Percentiles rank a stretch among this genome's conserved stretches.
These are phyloP conservation scores for Adelognathus sp. DNA, from an alignment of 2,888 invertebrate genomes.

Conservation along the genomic window DNA sequence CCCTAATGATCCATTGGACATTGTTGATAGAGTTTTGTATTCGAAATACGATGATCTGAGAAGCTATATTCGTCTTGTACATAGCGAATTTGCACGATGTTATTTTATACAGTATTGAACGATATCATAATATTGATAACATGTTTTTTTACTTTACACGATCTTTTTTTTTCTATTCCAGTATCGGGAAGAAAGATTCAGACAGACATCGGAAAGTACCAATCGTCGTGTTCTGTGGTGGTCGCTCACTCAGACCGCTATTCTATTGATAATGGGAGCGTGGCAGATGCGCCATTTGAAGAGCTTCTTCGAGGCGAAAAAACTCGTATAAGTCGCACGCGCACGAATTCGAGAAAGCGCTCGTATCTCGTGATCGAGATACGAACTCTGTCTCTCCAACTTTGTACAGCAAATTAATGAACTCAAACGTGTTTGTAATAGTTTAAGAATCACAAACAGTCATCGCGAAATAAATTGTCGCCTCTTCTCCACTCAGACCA, in stretches of 20 bases:
- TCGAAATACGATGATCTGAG: too few species aligned
- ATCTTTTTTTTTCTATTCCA: constrained; percentile 80
- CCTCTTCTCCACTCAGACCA: constrained; percentile 6
- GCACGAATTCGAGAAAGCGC: neutral
- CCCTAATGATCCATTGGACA: too few species aligned
- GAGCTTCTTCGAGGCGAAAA: constrained; percentile 99
- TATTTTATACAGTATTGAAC: too few species aligned
- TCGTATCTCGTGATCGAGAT: neutral
- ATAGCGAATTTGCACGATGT: too few species aligned
- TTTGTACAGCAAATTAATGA: constrained; percentile 51
- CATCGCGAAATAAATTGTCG: constrained; percentile 7
- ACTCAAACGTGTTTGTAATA: constrained; percentile 38
- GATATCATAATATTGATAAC: neutral
- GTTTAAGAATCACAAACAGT: constrained; percentile 20
- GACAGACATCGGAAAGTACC: constrained; percentile 98
- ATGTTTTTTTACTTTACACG: neutral
- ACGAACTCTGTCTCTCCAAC: constrained; percentile 10
- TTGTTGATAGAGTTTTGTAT: too few species aligned
- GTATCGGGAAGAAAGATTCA: constrained; percentile 98
- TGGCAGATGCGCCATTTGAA: constrained; percentile 99
- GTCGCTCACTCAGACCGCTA: constrained; percentile 95
- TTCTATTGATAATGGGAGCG: constrained; percentile 95
- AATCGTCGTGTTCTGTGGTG: constrained; percentile 98
- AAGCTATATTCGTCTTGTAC: too few species aligned
- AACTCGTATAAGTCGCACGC: constrained; percentile 88